A percentile compares a stretch with the other conserved stretches of the same genome.
phyloP scores from a whole-genome alignment of 2,888 invertebrate genomes.

The Melieria picta region DNA sequence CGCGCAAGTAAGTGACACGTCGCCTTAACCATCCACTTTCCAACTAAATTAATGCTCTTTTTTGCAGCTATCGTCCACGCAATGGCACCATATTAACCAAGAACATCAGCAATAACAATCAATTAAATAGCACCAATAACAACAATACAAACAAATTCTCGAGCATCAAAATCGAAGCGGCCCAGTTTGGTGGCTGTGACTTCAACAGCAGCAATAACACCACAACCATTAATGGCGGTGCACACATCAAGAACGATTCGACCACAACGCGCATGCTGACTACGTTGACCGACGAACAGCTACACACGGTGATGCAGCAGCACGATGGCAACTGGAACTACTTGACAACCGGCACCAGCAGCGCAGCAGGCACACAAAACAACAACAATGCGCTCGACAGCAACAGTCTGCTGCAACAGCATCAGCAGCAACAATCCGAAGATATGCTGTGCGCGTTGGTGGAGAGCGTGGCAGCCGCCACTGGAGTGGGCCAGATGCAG shows the following conservation, averaged over 20 bases:
- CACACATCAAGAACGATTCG: slow-evolving; percentile 28
- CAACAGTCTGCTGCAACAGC: slow-evolving; percentile 36
- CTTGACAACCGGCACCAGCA: slow-evolving; percentile 48
- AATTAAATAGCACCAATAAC: slow-evolving; percentile 35
- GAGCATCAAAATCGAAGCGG: slow-evolving; percentile 56
- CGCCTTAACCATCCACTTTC: neutral
- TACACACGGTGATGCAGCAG: slow-evolving; percentile 48
- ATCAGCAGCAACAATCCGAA: slow-evolving; percentile 44
- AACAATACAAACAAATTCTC: slow-evolving; percentile 45
- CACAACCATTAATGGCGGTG: slow-evolving; percentile 3
- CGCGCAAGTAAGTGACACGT: slow-evolving; percentile 57
- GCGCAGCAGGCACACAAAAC: slow-evolving; percentile 40
- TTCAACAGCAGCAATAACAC: slow-evolving; percentile 39
- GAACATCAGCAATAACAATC: slow-evolving; percentile 39
- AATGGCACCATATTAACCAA: slow-evolving; percentile 28
- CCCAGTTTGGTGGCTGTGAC: slow-evolving; percentile 44
- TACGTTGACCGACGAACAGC: slow-evolving; percentile 48
- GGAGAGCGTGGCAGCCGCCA: slow-evolving; percentile 51
- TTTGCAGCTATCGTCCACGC: slow-evolving; percentile 55
- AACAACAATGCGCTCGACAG: slow-evolving; percentile 43
- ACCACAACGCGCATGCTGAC: slow-evolving; percentile 39
- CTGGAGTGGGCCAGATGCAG: slow-evolving; percentile 41
- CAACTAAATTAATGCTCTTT: neutral
- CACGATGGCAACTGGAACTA: slow-evolving; percentile 54
- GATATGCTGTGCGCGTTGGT: slow-evolving; percentile 56